Conservation (phyloP, 2,888 invertebrate species). For the Leuctra nigra region DNA sequence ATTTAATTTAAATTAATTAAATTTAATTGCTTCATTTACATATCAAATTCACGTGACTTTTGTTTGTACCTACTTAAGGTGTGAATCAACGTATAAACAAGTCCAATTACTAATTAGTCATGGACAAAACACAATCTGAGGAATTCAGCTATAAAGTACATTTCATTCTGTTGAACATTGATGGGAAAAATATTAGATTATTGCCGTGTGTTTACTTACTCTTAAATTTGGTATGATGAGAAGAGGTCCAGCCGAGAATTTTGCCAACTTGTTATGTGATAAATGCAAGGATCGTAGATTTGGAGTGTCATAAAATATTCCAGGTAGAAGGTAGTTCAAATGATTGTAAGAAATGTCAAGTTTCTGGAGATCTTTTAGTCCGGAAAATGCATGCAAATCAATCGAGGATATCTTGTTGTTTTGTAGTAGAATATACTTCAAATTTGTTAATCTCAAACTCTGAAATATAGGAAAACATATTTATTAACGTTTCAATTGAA, state of each 20-base stretch:
- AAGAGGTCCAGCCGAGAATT: slow-evolving; percentile 33
- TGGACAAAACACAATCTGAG: too few relatives aligned
- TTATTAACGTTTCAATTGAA: too few relatives aligned
- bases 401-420: slow-evolving; percentile 43
- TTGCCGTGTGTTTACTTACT: slow-evolving; percentile 34
- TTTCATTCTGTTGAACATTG: not conserved
- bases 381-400: slow-evolving; percentile 41
- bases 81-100: too few relatives aligned
- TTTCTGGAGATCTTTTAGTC: slow-evolving; percentile 40
- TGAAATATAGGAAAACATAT: too few relatives aligned
- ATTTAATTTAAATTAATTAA: too few relatives aligned
- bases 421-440: slow-evolving; percentile 41
- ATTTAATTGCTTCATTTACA: too few relatives aligned
- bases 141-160: not conserved
- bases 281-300: slow-evolving; percentile 36
- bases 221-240: slow-evolving; percentile 34
- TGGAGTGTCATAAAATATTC: slow-evolving; percentile 38
- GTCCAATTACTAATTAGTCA: not conserved
- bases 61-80: too few relatives aligned
- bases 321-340: slow-evolving; percentile 39
- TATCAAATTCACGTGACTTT: too few relatives aligned
- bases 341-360: slow-evolving; percentile 45
- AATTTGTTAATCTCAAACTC: slow-evolving; percentile 36
- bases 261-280: slow-evolving; percentile 37
- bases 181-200: not conserved